Conservation (phyloP, 37 sponge, comb jelly and placozoan species). For the Lycopodina hypogea region DNA sequence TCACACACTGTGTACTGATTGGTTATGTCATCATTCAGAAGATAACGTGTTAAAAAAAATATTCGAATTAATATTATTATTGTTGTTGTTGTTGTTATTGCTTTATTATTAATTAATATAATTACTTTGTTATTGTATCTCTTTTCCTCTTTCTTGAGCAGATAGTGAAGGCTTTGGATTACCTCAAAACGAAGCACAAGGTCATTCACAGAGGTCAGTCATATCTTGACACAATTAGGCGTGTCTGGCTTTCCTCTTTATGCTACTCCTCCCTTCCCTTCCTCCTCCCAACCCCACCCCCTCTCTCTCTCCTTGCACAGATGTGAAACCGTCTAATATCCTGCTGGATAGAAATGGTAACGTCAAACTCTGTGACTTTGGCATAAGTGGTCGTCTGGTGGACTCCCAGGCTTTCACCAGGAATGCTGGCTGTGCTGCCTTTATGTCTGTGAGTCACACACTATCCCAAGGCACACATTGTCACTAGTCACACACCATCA, state of each 20-base stretch:
- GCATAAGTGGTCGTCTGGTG: conserved; percentile 88
- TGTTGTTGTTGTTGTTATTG: too few species aligned
- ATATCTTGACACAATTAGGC: not conserved
- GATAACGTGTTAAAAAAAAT: too few species aligned
- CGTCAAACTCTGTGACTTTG: conserved; percentile 94
- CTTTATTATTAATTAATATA: too few species aligned
- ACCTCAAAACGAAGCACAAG: conserved; percentile 73
- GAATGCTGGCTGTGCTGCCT: conserved; percentile 82
- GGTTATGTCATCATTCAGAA: too few species aligned
- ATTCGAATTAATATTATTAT: too few species aligned
- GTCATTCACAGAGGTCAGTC: conserved; percentile 87
- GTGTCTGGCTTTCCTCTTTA: conserved; percentile 5
- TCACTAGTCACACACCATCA: too few species aligned
- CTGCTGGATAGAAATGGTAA: conserved; percentile 67
- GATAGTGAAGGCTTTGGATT: conserved; percentile 84
- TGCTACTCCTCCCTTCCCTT: not conserved
- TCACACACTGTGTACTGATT: too few species aligned
- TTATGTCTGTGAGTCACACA: conserved; percentile 78
- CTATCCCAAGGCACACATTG: too few species aligned
- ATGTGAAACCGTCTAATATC: conserved; percentile 93
- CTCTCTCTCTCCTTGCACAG: conserved; percentile 27
- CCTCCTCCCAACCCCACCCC: not conserved
- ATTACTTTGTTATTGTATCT: too few species aligned
- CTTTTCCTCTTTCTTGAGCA: too few species aligned
- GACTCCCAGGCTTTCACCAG: conserved; percentile 85